Evolutionary conservation across 2,888 invertebrate genomes (phyloP), one percentile per base, ranked within the genome.

Genomic region (Trichacis sp.): DNA sequence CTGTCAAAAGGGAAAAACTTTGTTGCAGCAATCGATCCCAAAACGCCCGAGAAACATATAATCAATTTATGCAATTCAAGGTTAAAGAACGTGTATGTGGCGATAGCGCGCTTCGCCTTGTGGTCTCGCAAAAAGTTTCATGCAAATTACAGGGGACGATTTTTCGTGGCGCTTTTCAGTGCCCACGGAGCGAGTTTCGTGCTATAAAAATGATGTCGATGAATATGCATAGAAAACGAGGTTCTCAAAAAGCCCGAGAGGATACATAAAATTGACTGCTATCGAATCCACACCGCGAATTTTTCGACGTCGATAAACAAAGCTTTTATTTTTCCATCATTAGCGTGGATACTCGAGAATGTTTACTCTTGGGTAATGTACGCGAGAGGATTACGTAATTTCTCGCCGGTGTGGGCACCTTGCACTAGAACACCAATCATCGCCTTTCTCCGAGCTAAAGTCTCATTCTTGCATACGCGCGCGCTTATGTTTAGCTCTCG

Each of bases 371-470:
- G 67, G 65, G 71, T 70, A 73, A 72, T 71, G 71, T 64, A 68
- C 68, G 58, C 62, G 52, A 47, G 68, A 72, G 56, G 62, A 64
- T 76, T 74, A 72, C 74, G 75, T 63, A 75, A 76, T 65, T 60
- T 53, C 62, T 68, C 61, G 70, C 68, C 55, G 42, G 20, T 43
- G 66, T 69, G 53, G 66, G 61, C 69, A 69, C 66, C 69, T 69
- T 66, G 62, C 59, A 65, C 63, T 65, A 59, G 64, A 58, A 55
- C 60, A 65, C 74, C 73, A 75, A 75, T 73, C 75, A 63, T 74
- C 73, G 74, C 72, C 76, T 77, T 76, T 77, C 77, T 73, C 73
- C 69, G 55, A 64, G 64, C 62, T 65, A 59, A 59, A 67, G 67
- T 67, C 63, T 67, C 46, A 67, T 56, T 67, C 60, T 47, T 30